These are phyloP conservation scores for Drosophila nigromelanica DNA, from an alignment of 1,140 invertebrate genomes.

Conservation along the genomic window DNA sequence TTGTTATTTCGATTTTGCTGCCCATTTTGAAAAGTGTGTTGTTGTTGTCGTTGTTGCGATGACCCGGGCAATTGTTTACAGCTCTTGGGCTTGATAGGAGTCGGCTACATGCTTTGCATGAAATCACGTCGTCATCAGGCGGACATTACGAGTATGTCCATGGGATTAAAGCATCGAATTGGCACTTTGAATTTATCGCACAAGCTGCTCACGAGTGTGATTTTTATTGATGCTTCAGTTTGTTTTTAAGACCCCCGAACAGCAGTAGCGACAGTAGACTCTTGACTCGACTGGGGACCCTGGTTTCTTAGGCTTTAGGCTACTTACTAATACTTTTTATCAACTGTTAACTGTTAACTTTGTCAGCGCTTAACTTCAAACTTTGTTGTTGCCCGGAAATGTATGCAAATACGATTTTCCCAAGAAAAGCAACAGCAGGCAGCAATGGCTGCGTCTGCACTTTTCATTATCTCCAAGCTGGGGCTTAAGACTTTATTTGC, in stretches of 20 bases:
- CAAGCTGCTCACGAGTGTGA: conserved; percentile 73
- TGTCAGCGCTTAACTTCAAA: conserved; percentile 13
- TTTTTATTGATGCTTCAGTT: conserved; percentile 79
- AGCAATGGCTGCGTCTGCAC: conserved; percentile 55
- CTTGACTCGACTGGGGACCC: conserved; percentile 2
- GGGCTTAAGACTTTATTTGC: conserved; percentile 69
- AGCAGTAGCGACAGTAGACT: background rate
- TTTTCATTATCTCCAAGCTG: conserved; percentile 63
- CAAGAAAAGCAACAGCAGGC: conserved; percentile 26
- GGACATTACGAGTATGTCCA: conserved; percentile 73
- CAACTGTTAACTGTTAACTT: conserved; percentile 50
- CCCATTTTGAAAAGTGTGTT: conserved; percentile 10
- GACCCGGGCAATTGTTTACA: conserved; percentile 79
- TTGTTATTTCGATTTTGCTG: background rate
- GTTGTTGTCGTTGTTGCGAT: conserved; percentile 70
- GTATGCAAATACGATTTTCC: conserved; percentile 64
- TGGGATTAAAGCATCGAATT: conserved; percentile 80
- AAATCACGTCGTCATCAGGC: conserved; percentile 82
- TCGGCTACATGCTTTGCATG: conserved; percentile 73
- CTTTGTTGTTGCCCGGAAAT: conserved; percentile 46
- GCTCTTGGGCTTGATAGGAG: conserved; percentile 70
- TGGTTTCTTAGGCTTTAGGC: conserved; percentile 19
- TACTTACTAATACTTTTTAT: conserved; percentile 60
- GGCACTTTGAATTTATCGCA: conserved; percentile 80
- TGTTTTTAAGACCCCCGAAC: conserved; percentile 18